These are phyloP conservation scores for Equus przewalskii DNA, from an alignment of 2,113 vertebrate genomes.

Conservation along the genomic window DNA sequence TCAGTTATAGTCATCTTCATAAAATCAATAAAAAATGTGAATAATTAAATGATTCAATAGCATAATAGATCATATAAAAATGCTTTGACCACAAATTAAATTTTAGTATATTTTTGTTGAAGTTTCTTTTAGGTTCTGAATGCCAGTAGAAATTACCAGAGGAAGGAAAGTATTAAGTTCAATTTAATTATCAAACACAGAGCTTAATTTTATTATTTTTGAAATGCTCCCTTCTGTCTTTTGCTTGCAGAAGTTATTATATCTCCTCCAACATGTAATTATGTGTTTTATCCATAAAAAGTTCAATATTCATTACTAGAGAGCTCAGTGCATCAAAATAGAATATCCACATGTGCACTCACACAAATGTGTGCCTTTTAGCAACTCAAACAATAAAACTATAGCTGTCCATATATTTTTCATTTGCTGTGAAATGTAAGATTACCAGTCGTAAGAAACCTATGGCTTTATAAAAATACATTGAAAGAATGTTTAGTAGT, in stretches of 20 bases:
- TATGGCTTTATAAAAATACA: not conserved
- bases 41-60: not conserved
- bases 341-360: not conserved
- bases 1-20: not conserved
- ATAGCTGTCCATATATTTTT: not conserved
- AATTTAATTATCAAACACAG: constrained; percentile 1
- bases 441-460: not conserved
- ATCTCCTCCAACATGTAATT: not conserved
- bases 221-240: not conserved
- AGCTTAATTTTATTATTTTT: not conserved
- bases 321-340: not conserved
- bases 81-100: constrained; percentile 3
- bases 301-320: not conserved
- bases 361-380: not conserved
- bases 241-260: constrained; percentile 17
- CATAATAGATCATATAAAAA: constrained; percentile 9
- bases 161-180: not conserved
- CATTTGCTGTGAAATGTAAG: constrained; percentile 26
- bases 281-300: not conserved
- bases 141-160: not conserved
- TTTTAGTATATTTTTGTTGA: constrained; percentile 13
- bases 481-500: not conserved
- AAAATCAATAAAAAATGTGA: constrained; percentile 42
- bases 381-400: not conserved
- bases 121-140: not conserved